Evolutionary conservation across 1,140 invertebrate genomes (phyloP).

Genomic region (Hesperophylax magnus): DNA sequence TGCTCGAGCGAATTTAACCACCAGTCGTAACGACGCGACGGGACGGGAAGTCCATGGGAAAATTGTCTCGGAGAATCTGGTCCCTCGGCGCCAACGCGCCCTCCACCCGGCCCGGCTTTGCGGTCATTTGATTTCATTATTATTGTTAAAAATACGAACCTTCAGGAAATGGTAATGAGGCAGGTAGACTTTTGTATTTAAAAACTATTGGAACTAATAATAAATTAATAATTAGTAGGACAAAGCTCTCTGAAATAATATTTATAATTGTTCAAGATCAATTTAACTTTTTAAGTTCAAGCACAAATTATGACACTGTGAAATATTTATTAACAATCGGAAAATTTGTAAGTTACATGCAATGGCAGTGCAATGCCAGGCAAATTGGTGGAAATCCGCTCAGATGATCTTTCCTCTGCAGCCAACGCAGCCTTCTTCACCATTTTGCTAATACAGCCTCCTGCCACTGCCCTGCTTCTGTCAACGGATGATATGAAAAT

Average conservation of each 20-base stretch:
- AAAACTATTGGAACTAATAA: too few species aligned
- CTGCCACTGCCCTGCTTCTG: neutral
- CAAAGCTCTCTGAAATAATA: too few species aligned
- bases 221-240: too few species aligned
- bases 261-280: too few species aligned
- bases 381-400: slow-evolving; percentile 12
- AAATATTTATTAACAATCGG: too few species aligned
- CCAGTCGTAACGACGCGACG: slow-evolving; percentile 35
- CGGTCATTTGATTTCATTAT: slow-evolving; percentile 27
- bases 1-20: slow-evolving; percentile 34
- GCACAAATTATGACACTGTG: too few species aligned
- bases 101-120: neutral
- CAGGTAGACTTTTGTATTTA: too few species aligned
- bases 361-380: slow-evolving; percentile 8
- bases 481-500: neutral
- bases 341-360: neutral
- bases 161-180: too few species aligned
- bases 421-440: too few species aligned
- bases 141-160: neutral
- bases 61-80: neutral
- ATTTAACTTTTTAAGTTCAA: too few species aligned
- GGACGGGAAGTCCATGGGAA: neutral
- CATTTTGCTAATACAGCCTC: too few species aligned
- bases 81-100: neutral
- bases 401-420: neutral